Evolutionary conservation across 2,797 vertebrate genomes (phyloP).

Genomic region (Rhabdomys pumilio): DNA sequence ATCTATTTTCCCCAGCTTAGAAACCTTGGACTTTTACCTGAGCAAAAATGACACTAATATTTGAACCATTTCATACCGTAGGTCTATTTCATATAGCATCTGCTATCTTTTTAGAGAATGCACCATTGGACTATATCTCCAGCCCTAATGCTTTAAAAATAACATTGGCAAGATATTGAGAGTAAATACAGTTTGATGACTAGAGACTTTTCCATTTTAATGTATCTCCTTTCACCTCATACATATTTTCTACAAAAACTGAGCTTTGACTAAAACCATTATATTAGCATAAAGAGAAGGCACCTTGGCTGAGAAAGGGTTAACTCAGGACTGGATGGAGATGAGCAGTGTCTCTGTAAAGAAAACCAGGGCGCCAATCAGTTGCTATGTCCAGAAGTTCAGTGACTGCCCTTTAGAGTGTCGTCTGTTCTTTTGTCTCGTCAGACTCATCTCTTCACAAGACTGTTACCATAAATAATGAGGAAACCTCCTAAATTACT

Average conservation of each 20-base stretch:
- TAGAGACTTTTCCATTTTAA: slow-evolving; percentile 56
- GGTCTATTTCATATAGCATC: not conserved
- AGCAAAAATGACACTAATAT: not conserved
- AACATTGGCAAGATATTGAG: slow-evolving; percentile 14
- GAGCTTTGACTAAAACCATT: slow-evolving; percentile 37
- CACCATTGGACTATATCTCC: too few relatives aligned
- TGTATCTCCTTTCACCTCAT: not conserved
- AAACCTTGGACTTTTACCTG: not conserved
- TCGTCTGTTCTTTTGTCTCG: not conserved
- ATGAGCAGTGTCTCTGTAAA: not conserved
- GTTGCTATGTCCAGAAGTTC: not conserved
- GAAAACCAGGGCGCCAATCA: not conserved
- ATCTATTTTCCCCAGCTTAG: not conserved
- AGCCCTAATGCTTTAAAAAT: not conserved
- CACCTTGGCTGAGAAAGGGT: not conserved
- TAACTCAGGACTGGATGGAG: not conserved
- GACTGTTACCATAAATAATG: not conserved
- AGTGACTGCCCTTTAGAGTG: not conserved
- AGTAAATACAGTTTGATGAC: slow-evolving; percentile 21
- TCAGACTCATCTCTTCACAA: not conserved
- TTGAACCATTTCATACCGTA: not conserved
- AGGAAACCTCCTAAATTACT: not conserved
- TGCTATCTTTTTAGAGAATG: not conserved
- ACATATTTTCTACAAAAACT: not conserved
- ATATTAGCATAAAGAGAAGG: not conserved